Percentiles rank a stretch among this genome's conserved stretches.
Evolutionary conservation across 2,113 vertebrate genomes (phyloP).

Genomic region (Ceyx margarethae): DNA sequence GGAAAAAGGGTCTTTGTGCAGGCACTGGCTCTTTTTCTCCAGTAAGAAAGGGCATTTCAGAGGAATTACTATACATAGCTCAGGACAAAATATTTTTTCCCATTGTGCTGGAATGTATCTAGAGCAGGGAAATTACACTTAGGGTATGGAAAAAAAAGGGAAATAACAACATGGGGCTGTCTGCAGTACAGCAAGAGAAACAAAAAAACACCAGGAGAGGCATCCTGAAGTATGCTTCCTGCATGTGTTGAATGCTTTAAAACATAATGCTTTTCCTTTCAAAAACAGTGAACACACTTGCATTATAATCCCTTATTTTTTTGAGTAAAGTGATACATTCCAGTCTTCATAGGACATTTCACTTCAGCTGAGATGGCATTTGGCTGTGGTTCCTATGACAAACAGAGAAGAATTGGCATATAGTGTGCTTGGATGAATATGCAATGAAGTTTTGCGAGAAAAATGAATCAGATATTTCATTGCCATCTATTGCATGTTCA

Average conservation of each 20-base stretch:
- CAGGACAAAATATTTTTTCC: slow-evolving; percentile 24
- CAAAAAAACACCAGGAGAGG: slow-evolving; percentile 50
- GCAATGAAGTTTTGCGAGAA: neutral
- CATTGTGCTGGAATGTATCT: slow-evolving; percentile 52
- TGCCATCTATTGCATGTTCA: neutral
- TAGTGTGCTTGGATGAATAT: neutral
- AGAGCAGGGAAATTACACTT: slow-evolving; percentile 59
- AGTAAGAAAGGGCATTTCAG: neutral
- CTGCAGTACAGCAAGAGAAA: slow-evolving; percentile 61
- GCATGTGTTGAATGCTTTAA: slow-evolving; percentile 68
- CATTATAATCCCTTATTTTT: slow-evolving; percentile 35
- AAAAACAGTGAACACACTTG: slow-evolving; percentile 57
- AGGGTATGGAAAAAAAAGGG: slow-evolving; percentile 34
- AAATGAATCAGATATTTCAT: neutral
- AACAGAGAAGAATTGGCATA: slow-evolving; percentile 8
- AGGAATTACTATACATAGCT: slow-evolving; percentile 29
- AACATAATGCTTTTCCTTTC: slow-evolving; percentile 66
- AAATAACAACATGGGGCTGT: slow-evolving; percentile 68
- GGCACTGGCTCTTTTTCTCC: neutral
- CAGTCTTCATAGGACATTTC: slow-evolving; percentile 44
- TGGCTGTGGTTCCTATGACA: slow-evolving; percentile 41
- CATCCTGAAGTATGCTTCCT: slow-evolving; percentile 67
- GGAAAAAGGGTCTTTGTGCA: neutral
- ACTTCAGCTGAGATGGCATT: slow-evolving; percentile 37
- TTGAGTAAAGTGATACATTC: slow-evolving; percentile 57